These are phyloP conservation scores for Balanococcus diminutus DNA, from an alignment of 2,888 invertebrate genomes.

Conservation along the genomic window DNA sequence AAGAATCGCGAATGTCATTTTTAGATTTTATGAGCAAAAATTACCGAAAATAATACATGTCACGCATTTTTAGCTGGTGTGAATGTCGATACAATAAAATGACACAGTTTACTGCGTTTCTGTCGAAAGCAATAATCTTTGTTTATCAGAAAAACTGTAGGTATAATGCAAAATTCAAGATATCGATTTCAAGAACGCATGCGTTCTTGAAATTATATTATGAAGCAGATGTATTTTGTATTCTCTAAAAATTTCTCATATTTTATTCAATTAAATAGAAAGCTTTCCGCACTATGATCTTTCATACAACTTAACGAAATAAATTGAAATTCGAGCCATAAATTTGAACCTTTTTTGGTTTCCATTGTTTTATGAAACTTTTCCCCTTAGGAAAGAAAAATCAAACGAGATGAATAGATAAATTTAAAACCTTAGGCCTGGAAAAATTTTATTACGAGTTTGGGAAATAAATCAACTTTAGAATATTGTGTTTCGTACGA, in stretches of 20 bases:
- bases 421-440: neutral
- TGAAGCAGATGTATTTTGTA: neutral
- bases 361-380: neutral
- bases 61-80: neutral
- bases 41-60: neutral
- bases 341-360: neutral
- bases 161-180: conserved; percentile 31
- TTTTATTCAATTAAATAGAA: conserved; percentile 7
- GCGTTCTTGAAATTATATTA: conserved; percentile 4
- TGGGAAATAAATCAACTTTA: neutral
- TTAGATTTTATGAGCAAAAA: conserved; percentile 1
- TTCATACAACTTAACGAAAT: neutral
- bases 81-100: neutral
- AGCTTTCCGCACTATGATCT: neutral
- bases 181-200: conserved; percentile 41
- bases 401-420: neutral
- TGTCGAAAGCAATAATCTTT: neutral
- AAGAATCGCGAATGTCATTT: neutral
- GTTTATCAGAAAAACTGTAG: conserved; percentile 20
- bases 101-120: conserved; percentile 28
- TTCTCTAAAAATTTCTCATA: neutral
- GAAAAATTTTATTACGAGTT: neutral
- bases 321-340: neutral
- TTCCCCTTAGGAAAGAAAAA: neutral
- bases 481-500: neutral